phyloP scores from a whole-genome alignment of 2,888 invertebrate species.

The Crepidodera aurea region DNA sequence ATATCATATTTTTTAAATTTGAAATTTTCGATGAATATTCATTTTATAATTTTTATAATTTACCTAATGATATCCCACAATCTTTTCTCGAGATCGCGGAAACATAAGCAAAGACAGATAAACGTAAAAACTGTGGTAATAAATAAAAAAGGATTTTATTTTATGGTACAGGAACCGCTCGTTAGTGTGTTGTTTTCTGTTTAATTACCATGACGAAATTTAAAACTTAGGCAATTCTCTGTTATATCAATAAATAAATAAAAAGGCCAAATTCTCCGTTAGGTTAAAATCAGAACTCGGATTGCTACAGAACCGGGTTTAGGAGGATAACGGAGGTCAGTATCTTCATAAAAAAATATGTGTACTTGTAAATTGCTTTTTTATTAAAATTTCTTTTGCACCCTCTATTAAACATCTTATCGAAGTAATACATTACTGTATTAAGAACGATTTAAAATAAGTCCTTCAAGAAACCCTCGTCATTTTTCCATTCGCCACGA shows the following conservation, averaged over 20 bases:
- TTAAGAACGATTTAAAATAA: too few species aligned
- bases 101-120: constrained; percentile 8
- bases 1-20: too few species aligned
- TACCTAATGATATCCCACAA: constrained; percentile 1
- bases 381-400: too few species aligned
- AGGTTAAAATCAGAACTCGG: constrained; percentile 14
- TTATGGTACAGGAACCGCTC: constrained; percentile 27
- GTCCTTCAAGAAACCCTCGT: too few species aligned
- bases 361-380: too few species aligned
- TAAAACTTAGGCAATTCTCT: constrained; percentile 26
- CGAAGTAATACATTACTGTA: too few species aligned
- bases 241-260: constrained; percentile 26
- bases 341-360: background rate
- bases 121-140: constrained; percentile 15
- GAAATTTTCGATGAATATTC: constrained; percentile 2
- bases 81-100: constrained; percentile 6
- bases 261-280: constrained; percentile 25
- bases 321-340: constrained; percentile 1
- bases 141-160: constrained; percentile 25
- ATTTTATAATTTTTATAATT: constrained; percentile 8
- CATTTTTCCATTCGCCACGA: too few species aligned
- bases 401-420: too few species aligned
- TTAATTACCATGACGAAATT: constrained; percentile 30
- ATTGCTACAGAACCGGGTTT: constrained; percentile 18
- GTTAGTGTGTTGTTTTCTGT: constrained; percentile 27